These are phyloP conservation scores for Magallana ariakensis DNA, from an alignment of 1,140 invertebrate species.

Conservation along the genomic window DNA sequence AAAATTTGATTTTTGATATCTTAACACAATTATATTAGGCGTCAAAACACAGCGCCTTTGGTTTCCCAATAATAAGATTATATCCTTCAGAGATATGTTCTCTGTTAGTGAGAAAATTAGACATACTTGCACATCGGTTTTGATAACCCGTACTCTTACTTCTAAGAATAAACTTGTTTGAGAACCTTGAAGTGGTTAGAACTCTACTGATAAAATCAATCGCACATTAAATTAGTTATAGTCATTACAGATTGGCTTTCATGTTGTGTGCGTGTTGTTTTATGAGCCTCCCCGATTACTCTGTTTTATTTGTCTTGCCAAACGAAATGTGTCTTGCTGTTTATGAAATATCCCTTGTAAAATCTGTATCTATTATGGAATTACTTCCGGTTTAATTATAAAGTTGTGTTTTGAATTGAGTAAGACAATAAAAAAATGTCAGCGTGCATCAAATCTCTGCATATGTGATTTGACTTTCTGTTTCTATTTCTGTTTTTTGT, in stretches of 20 bases:
- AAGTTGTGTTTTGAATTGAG: too few relatives aligned
- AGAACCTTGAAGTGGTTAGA: slow-evolving; percentile 27
- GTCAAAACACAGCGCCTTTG: slow-evolving; percentile 12
- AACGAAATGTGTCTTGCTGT: background rate
- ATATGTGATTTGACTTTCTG: too few relatives aligned
- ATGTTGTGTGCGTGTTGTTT: slow-evolving; percentile 25
- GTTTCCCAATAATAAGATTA: slow-evolving; percentile 19
- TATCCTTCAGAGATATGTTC: background rate
- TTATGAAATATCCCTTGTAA: slow-evolving; percentile 1
- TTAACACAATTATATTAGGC: slow-evolving; percentile 6
- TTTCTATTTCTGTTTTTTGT: too few relatives aligned
- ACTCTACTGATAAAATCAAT: slow-evolving; percentile 21
- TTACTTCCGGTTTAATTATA: background rate
- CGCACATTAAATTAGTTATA: slow-evolving; percentile 31
- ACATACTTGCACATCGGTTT: background rate
- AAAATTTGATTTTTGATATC: slow-evolving; percentile 28
- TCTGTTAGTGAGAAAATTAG: background rate
- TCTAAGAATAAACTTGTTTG: background rate
- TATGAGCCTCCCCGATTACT: background rate
- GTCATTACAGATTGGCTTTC: slow-evolving; percentile 18
- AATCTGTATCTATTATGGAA: background rate
- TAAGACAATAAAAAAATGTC: too few relatives aligned
- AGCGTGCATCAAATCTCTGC: too few relatives aligned
- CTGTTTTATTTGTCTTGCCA: slow-evolving; percentile 16
- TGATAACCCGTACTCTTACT: background rate